phyloP scores from a whole-genome alignment of 1,140 invertebrate species.

The Hormaphis cornu region DNA sequence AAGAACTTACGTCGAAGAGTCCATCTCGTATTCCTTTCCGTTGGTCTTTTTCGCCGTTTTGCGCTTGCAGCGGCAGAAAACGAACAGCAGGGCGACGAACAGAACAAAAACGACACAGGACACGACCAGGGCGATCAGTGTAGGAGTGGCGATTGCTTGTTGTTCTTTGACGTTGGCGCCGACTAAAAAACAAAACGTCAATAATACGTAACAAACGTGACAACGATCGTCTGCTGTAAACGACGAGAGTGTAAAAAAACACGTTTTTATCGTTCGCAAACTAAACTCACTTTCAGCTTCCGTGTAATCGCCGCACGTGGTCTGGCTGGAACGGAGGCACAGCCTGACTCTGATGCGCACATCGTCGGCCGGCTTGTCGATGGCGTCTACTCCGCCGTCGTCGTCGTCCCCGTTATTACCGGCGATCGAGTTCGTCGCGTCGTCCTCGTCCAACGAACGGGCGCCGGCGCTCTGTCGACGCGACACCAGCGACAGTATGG shows the following conservation, averaged over 20 bases:
- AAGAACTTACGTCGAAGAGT: conserved; percentile 47
- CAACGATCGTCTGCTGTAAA: not conserved
- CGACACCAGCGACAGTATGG: conserved; percentile 37
- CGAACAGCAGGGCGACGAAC: conserved; percentile 62
- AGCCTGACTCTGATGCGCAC: conserved; percentile 64
- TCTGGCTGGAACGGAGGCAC: conserved; percentile 63
- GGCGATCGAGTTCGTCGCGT: conserved; percentile 43
- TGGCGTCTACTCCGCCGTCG: conserved; percentile 40
- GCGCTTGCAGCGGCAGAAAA: conserved; percentile 77
- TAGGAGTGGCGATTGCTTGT: conserved; percentile 62
- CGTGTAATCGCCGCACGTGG: conserved; percentile 71
- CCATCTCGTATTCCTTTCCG: conserved; percentile 83
- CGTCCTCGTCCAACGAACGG: conserved; percentile 37
- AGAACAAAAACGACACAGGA: conserved; percentile 69
- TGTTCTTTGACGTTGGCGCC: conserved; percentile 68
- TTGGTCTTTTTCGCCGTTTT: conserved; percentile 70
- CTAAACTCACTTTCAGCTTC: conserved; percentile 66
- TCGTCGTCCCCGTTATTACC: conserved; percentile 37
- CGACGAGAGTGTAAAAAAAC: not conserved
- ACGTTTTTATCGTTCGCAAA: not conserved
- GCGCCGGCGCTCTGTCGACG: conserved; percentile 40
- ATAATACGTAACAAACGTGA: not conserved
- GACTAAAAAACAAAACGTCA: conserved; percentile 47
- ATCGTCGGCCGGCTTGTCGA: conserved; percentile 50
- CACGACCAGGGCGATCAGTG: conserved; percentile 68